Percentiles rank a stretch among this genome's conserved stretches.
Evolutionary conservation across 2,113 vertebrate genomes (phyloP).

Genomic region (Spea multiplicata): DNA sequence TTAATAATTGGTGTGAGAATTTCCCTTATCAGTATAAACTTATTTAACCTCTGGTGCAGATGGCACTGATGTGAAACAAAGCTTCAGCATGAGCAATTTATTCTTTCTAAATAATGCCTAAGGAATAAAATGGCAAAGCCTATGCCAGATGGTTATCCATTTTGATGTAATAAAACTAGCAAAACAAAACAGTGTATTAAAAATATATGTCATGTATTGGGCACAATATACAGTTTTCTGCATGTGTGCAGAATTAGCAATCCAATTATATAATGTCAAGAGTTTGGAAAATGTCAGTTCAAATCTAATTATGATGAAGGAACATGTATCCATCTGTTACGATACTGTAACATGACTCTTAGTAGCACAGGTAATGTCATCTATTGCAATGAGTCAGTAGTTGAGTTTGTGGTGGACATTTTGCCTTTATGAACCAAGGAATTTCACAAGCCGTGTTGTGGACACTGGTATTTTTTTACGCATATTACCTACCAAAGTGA

Average conservation of each 20-base stretch:
- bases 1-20: background rate
- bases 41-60: slow-evolving; percentile 12
- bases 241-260: background rate
- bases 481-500: too few relatives aligned
- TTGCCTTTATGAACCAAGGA: too few relatives aligned
- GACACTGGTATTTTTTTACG: too few relatives aligned
- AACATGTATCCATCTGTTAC: background rate
- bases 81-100: slow-evolving; percentile 16
- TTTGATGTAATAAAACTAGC: slow-evolving; percentile 12
- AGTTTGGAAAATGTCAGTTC: background rate
- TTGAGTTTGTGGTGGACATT: too few relatives aligned
- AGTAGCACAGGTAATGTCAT: too few relatives aligned
- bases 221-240: background rate
- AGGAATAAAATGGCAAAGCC: slow-evolving; percentile 14
- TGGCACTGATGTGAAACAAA: slow-evolving; percentile 19
- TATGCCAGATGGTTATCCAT: slow-evolving; percentile 17
- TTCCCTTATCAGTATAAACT: background rate
- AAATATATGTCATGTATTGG: background rate
- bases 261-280: background rate
- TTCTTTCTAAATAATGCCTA: slow-evolving; percentile 20
- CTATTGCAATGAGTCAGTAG: too few relatives aligned
- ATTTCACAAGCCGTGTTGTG: too few relatives aligned
- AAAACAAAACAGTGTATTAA: background rate
- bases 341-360: background rate
- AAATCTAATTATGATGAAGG: background rate